Evolutionary conservation across 1,140 invertebrate species (phyloP), one percentile per base, ranked within the genome.

Genomic region (Saccostrea glomerata): DNA sequence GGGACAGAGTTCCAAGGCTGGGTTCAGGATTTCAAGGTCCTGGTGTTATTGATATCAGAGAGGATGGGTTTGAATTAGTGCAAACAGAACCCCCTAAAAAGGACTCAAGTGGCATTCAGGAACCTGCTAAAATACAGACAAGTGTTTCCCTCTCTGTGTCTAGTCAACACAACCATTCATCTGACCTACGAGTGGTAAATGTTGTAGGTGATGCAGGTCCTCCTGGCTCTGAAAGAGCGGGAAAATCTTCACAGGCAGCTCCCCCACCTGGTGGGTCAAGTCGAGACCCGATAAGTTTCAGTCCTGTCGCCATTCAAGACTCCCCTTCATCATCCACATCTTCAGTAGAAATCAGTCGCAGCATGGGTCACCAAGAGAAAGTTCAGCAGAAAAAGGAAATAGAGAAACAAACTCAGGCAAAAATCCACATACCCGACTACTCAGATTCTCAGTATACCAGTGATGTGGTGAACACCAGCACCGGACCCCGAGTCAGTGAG

Each of bases 71-170:
- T 60, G 86, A 87, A 84, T 70, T 87, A 30, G 56, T 87, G 23
- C 86, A 87, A 60, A 87, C 86, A 66, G 86, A 87, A 56, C 86
- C 86, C 6, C 86, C 86, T 47, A 87, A 87, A 60, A 82, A 87
- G 58, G 56, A 77, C 40, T 55, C 73, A 9, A 56, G 58, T 83
- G 47, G 77, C 47, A 55, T 56, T 56, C 82, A 82, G 56, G 77
- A 83, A 63, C 58, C 77, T 47, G 36, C 23, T 17, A 82, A 87
- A 47, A 58, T 56, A 20, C 82, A 82, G n/a, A 55, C 86, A n/a
- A 83, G 77, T 63, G 86, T 87, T 54, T 83, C 77, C 11, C 82
- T 87, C 2, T 82, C 86, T 40, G 86, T 87, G 30, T 58, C 86
- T 63, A 87, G 86, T 66, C 86, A 87, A 36, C 82, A 83, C 58